Evolutionary conservation across 35 echinoderm and acorn worm species (phyloP).

Genomic region (Chiridota heheva): DNA sequence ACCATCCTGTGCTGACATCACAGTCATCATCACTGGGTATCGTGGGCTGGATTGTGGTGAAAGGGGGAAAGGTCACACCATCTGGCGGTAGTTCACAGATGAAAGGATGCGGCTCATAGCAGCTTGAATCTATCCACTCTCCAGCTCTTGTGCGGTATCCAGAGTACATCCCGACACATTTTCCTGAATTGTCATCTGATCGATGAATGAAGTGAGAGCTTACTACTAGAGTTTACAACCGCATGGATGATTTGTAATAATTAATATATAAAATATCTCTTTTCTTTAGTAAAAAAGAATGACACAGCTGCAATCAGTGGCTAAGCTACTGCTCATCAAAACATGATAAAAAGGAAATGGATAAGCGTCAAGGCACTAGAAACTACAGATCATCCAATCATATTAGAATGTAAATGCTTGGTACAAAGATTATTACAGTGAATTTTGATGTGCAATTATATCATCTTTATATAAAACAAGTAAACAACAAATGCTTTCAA

Average conservation of each 20-base stretch:
- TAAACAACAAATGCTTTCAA: no score
- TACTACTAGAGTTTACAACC: neutral
- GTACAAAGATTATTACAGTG: no score
- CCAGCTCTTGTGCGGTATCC: slow-evolving; percentile 41
- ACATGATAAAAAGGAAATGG: no score
- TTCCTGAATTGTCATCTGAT: slow-evolving; percentile 69
- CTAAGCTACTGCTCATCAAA: no score
- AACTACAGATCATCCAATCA: no score
- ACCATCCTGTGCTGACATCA: slow-evolving; percentile 22
- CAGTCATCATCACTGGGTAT: slow-evolving; percentile 24
- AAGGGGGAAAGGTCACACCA: slow-evolving; percentile 30
- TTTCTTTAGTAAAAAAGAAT: no score
- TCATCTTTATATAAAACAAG: no score
- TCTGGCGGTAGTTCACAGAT: slow-evolving; percentile 63
- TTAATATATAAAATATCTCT: neutral
- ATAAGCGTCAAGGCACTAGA: no score
- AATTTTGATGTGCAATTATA: no score
- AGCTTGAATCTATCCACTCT: slow-evolving; percentile 59
- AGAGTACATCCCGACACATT: slow-evolving; percentile 63
- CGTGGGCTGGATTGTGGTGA: slow-evolving; percentile 2
- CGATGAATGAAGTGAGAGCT: neutral
- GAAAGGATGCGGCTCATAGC: slow-evolving; percentile 52
- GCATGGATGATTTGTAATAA: neutral
- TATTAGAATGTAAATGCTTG: no score
- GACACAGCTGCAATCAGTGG: no score